Conservation (phyloP, 2,888 invertebrate species). For the Strigamia maritima region DNA sequence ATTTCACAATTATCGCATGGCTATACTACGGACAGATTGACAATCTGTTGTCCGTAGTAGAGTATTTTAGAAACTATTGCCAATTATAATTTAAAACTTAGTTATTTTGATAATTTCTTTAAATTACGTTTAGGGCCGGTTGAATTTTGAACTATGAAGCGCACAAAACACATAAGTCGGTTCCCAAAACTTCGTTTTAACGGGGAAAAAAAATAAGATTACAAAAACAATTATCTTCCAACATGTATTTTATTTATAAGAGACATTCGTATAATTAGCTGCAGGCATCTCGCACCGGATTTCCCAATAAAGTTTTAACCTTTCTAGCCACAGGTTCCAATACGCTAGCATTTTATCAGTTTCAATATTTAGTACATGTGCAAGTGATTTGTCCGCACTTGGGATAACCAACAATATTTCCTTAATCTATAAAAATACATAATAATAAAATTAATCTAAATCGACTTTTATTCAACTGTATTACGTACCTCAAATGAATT, state of each 20-base stretch:
- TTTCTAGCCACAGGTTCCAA: not conserved
- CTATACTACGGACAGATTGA: no score
- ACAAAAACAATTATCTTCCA: not conserved
- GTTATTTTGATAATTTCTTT: no score
- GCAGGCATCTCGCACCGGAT: not conserved
- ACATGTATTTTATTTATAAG: not conserved
- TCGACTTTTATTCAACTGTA: not conserved
- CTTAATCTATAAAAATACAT: not conserved
- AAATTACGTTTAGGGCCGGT: no score
- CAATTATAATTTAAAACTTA: no score
- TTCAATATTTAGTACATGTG: not conserved
- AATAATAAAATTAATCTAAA: not conserved
- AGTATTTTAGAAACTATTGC: no score
- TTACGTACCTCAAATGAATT: not conserved
- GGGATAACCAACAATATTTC: not conserved
- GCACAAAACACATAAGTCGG: no score
- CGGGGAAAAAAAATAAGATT: not conserved
- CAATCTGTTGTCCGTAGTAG: no score
- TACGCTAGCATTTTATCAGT: not conserved
- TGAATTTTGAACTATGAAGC: no score
- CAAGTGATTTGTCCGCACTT: not conserved
- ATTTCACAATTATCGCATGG: no score
- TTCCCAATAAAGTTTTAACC: not conserved
- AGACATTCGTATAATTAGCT: not conserved
- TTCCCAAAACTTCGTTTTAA: no score